Conservation (phyloP, 2,888 invertebrate species). For the Anoplius nigerrimus region DNA sequence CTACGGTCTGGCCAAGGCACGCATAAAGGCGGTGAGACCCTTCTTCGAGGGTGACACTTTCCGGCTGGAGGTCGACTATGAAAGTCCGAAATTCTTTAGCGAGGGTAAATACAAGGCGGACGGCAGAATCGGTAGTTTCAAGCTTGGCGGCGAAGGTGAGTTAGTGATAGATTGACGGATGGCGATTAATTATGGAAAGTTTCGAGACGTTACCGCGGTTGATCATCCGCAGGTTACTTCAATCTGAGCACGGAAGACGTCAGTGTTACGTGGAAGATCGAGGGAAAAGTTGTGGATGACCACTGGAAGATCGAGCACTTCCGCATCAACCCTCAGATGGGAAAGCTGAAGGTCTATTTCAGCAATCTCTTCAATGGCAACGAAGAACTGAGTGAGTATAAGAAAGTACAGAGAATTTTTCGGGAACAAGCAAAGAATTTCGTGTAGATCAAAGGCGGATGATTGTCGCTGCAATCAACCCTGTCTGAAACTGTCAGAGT, state of each 20-base stretch:
- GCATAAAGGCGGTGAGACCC: conserved; percentile 78
- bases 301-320: conserved; percentile 76
- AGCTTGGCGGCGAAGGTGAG: conserved; percentile 81
- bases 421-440: too few relatives aligned
- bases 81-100: conserved; percentile 77
- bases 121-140: conserved; percentile 79
- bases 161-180: not conserved
- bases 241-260: conserved; percentile 68
- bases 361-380: conserved; percentile 80
- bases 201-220: not conserved
- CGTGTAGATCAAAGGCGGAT: too few relatives aligned
- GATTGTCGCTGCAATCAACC: too few relatives aligned
- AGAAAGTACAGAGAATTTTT: too few relatives aligned
- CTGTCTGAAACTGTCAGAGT: too few relatives aligned
- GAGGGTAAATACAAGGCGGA: conserved; percentile 80
- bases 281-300: conserved; percentile 65
- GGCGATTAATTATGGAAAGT: not conserved
- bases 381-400: conserved; percentile 80
- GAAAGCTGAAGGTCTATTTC: conserved; percentile 79
- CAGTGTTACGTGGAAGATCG: conserved; percentile 59
- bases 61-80: conserved; percentile 78
- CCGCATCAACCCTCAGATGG: conserved; percentile 80
- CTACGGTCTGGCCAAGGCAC: conserved; percentile 77
- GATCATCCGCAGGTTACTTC: conserved; percentile 61
- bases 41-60: conserved; percentile 78